These are phyloP conservation scores for Tetrao urogallus DNA, from an alignment of 2,113 vertebrate species.

Conservation along the genomic window DNA sequence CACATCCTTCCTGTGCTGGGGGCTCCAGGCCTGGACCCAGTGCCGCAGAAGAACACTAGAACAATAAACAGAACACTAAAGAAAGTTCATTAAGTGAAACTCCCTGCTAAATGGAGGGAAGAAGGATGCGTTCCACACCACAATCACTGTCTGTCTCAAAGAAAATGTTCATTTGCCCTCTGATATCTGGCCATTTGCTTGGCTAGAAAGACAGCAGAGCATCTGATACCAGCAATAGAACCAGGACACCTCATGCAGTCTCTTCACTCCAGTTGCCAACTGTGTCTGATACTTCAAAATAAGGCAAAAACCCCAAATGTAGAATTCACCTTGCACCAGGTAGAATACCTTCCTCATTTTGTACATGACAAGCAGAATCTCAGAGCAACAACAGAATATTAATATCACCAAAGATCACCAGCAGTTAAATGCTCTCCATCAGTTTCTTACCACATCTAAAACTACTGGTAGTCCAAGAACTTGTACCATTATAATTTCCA, in stretches of 20 bases:
- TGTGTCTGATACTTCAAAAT: not conserved
- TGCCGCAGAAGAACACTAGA: too few species aligned
- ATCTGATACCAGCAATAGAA: not conserved
- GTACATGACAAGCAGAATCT: not conserved
- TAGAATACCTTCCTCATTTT: not conserved
- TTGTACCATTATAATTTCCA: not conserved
- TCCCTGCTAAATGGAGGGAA: not conserved
- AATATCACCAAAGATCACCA: not conserved
- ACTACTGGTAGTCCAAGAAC: not conserved
- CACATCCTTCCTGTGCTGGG: too few species aligned
- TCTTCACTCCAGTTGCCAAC: not conserved
- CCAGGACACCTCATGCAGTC: not conserved
- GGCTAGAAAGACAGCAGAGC: not conserved
- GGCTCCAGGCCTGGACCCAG: too few species aligned
- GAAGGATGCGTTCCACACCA: not conserved
- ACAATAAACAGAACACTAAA: not conserved
- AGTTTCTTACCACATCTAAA: not conserved
- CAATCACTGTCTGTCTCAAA: accelerated
- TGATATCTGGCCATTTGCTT: not conserved
- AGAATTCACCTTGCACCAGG: not conserved
- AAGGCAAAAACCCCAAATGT: not conserved
- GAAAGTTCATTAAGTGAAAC: not conserved
- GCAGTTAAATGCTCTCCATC: not conserved
- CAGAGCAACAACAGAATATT: not conserved
- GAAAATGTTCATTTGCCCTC: not conserved